These are phyloP conservation scores for Crotalus horridus DNA, from an alignment of 2,113 vertebrate genomes.

Conservation along the genomic window DNA sequence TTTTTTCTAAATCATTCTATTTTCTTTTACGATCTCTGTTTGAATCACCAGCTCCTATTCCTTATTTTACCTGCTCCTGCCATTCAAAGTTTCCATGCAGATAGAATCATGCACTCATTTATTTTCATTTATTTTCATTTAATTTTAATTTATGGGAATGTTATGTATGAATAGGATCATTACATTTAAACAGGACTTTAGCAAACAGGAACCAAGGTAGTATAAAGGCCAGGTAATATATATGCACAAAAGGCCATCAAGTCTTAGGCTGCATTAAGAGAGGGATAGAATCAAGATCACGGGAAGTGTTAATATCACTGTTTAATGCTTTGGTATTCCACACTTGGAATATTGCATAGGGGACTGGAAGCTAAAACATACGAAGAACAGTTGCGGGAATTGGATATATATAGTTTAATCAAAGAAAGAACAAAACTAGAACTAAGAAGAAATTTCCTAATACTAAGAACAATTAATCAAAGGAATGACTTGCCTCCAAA, in stretches of 20 bases:
- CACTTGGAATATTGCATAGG: not conserved
- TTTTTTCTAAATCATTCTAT: not conserved
- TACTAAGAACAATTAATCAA: not conserved
- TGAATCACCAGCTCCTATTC: not conserved
- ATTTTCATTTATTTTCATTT: not conserved
- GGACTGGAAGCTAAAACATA: not conserved
- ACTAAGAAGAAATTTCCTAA: not conserved
- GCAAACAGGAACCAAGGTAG: not conserved
- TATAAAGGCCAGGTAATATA: not conserved
- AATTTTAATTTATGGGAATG: not conserved
- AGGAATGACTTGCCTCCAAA: not conserved
- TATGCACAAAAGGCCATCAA: not conserved
- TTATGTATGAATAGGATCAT: not conserved
- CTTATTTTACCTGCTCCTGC: not conserved
- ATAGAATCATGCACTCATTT: not conserved
- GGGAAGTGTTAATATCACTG: not conserved
- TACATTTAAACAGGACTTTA: not conserved
- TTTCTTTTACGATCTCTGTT: not conserved
- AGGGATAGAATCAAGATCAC: not conserved
- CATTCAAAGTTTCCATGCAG: not conserved
- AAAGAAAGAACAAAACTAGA: not conserved
- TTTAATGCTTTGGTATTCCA: not conserved
- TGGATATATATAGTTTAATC: not conserved
- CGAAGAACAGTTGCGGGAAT: not conserved
- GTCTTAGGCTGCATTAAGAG: not conserved